Evolutionary conservation across 53 echinoderm and acorn worm species (phyloP).

Genomic region (Echinometra lucunter): DNA sequence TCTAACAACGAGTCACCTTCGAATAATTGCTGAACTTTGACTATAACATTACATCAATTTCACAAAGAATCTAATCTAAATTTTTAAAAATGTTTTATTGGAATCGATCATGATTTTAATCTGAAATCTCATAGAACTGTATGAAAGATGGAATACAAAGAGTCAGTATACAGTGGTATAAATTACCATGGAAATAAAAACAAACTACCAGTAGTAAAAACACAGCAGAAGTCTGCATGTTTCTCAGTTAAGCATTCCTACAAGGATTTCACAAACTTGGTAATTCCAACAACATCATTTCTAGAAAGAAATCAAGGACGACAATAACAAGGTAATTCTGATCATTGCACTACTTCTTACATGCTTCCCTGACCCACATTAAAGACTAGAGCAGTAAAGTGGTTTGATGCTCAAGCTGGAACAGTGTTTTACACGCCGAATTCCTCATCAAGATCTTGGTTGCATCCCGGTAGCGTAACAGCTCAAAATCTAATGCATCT

Average conservation of each 20-base stretch:
- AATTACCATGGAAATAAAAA: no score
- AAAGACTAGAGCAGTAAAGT: not conserved
- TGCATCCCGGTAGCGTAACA: not conserved
- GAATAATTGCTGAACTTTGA: not conserved
- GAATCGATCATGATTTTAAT: no score
- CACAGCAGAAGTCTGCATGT: not conserved
- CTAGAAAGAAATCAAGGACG: not conserved
- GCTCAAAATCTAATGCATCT: constrained; percentile 22
- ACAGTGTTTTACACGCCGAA: constrained; percentile 41
- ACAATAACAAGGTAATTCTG: not conserved
- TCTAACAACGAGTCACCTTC: not conserved
- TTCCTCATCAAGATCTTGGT: constrained; percentile 48
- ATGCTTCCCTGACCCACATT: not conserved
- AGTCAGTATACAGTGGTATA: no score
- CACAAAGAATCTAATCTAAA: not conserved
- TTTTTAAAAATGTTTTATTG: no score
- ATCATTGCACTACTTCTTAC: not conserved
- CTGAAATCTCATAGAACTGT: no score
- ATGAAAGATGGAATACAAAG: no score
- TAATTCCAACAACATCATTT: not conserved
- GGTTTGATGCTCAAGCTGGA: not conserved
- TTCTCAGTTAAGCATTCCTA: not conserved
- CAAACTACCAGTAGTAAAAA: no score
- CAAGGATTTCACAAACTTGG: not conserved
- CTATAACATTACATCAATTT: no score